These are phyloP conservation scores for Scelioninae gen. 1 DNA, from an alignment of 2,888 invertebrate species.

Conservation along the genomic window DNA sequence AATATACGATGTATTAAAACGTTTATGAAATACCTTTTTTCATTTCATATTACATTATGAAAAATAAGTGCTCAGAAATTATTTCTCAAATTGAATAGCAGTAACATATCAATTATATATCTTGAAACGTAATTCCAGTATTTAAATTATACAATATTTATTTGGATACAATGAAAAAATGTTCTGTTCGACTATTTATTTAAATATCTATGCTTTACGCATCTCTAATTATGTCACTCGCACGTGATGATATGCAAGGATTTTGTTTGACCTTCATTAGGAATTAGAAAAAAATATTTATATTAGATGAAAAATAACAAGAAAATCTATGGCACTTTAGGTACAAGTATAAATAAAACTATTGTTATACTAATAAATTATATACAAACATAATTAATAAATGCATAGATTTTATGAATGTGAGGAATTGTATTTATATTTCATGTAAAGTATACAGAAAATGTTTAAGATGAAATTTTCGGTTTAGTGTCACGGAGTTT, in stretches of 20 bases:
- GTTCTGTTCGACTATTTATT: slow-evolving; percentile 51
- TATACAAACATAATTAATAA: too few species aligned
- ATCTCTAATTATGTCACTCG: slow-evolving; percentile 74
- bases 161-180: slow-evolving; percentile 36
- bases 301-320: too few species aligned
- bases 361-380: too few species aligned
- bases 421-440: too few species aligned
- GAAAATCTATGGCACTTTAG: too few species aligned
- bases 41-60: neutral
- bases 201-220: slow-evolving; percentile 61
- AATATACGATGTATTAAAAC: neutral
- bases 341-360: too few species aligned
- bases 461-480: too few species aligned
- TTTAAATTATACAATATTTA: slow-evolving; percentile 20
- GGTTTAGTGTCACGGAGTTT: too few species aligned
- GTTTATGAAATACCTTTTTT: slow-evolving; percentile 12
- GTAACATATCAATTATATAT: neutral
- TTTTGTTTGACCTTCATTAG: slow-evolving; percentile 71
- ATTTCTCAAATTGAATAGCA: neutral
- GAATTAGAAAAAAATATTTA: slow-evolving; percentile 27
- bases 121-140: neutral
- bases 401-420: too few species aligned
- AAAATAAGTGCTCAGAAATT: neutral
- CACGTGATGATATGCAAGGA: slow-evolving; percentile 77
- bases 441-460: too few species aligned